phyloP scores from a whole-genome alignment of 2,888 invertebrate species.

The Hydrotaea cyrtoneurina region DNA sequence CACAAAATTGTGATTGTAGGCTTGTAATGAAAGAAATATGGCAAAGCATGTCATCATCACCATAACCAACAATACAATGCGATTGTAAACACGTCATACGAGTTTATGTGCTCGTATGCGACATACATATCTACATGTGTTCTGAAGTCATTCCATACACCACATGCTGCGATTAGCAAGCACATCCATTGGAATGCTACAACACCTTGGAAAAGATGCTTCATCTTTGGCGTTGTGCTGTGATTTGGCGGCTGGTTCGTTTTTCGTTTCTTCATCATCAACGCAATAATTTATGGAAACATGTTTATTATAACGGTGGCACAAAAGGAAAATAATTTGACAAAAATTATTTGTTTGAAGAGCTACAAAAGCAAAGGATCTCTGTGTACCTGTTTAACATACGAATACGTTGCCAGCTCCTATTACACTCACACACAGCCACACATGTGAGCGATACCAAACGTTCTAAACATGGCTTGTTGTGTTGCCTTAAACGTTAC shows the following conservation, averaged over 20 bases:
- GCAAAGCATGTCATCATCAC: neutral
- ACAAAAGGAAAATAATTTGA: constrained; percentile 22
- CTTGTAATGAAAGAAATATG: neutral
- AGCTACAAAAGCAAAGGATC: neutral
- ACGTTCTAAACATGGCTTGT: neutral
- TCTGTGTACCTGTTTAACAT: constrained; percentile 52
- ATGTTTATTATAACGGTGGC: constrained; percentile 32
- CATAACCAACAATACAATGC: neutral
- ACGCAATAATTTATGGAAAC: constrained; percentile 51
- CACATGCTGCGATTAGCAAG: constrained; percentile 36
- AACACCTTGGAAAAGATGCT: constrained; percentile 33
- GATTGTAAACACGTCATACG: constrained; percentile 44
- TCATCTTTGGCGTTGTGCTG: constrained; percentile 26
- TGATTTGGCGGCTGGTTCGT: too few species aligned
- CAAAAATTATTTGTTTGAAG: neutral
- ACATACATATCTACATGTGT: neutral
- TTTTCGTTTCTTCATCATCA: constrained; percentile 11
- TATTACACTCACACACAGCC: too few species aligned
- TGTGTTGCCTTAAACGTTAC: constrained; percentile 3
- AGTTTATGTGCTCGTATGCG: too few species aligned
- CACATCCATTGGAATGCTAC: constrained; percentile 8
- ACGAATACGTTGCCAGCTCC: neutral
- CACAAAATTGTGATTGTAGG: constrained; percentile 7
- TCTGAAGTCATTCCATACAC: too few species aligned
- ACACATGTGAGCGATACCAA: too few species aligned